These are phyloP conservation scores for Sympetrum striolatum DNA, from an alignment of 2,888 invertebrate genomes.

Conservation along the genomic window DNA sequence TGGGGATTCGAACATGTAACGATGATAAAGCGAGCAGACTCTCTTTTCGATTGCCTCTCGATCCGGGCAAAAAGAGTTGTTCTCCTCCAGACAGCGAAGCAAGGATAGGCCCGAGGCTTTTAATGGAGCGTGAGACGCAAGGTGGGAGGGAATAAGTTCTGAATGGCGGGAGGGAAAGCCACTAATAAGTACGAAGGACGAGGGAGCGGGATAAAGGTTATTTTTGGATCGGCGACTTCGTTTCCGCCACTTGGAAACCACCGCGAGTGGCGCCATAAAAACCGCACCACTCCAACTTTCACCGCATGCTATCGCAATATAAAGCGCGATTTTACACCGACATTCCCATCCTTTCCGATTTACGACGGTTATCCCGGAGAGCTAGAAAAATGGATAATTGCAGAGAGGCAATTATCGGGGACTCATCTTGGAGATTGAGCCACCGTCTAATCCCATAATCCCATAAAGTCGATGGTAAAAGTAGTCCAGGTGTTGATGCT, in stretches of 20 bases:
- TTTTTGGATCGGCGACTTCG: conserved; percentile 22
- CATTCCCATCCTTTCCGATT: not conserved
- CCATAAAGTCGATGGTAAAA: not conserved
- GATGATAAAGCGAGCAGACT: not conserved
- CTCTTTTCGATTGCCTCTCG: not conserved
- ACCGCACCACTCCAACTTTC: conserved; percentile 20
- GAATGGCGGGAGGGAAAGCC: conserved; percentile 34
- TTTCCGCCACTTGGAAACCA: conserved; percentile 31
- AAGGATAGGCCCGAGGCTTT: not conserved
- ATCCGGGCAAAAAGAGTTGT: not conserved
- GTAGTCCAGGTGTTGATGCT: not conserved
- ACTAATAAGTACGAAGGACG: conserved; percentile 38
- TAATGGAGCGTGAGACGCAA: not conserved
- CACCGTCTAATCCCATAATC: not conserved
- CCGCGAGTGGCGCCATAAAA: conserved; percentile 24
- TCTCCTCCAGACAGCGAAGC: not conserved
- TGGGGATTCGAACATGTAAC: too few relatives aligned
- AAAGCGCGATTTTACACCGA: conserved; percentile 4
- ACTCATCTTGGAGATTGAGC: not conserved
- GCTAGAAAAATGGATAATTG: not conserved
- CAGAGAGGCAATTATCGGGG: not conserved
- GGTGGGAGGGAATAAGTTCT: conserved; percentile 1
- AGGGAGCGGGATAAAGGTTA: not conserved
- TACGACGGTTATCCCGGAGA: not conserved
- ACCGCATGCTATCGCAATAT: conserved; percentile 20